These are phyloP conservation scores for Xylocampa areola DNA, from an alignment of 2,888 invertebrate species.

Conservation along the genomic window DNA sequence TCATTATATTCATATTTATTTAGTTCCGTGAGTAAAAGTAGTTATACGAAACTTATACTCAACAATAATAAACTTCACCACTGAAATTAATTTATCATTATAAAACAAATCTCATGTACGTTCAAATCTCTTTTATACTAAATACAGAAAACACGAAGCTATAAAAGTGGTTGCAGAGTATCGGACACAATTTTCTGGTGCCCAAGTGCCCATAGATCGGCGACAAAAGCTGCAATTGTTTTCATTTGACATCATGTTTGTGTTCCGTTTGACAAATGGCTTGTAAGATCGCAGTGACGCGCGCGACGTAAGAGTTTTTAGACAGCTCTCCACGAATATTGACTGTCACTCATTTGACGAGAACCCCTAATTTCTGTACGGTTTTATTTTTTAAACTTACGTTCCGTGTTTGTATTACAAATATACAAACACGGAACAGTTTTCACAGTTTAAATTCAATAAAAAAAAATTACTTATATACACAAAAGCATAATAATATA, in stretches of 20 bases:
- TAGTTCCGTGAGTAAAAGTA: too few relatives aligned
- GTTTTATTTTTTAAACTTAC: slow-evolving; percentile 6
- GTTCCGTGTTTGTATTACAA: slow-evolving; percentile 38
- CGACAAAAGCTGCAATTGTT: slow-evolving; percentile 75
- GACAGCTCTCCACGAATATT: slow-evolving; percentile 53
- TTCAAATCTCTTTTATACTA: slow-evolving; percentile 44
- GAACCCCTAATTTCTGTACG: slow-evolving; percentile 31
- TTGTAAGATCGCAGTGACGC: slow-evolving; percentile 66
- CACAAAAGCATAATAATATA: too few relatives aligned
- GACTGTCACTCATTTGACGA: slow-evolving; percentile 53
- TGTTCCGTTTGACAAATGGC: slow-evolving; percentile 72
- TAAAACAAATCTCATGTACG: slow-evolving; percentile 29
- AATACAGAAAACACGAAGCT: slow-evolving; percentile 42
- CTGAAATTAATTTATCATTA: neutral
- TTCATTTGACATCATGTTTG: slow-evolving; percentile 77
- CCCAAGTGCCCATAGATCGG: slow-evolving; percentile 57
- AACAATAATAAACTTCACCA: too few relatives aligned
- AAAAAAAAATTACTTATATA: too few relatives aligned
- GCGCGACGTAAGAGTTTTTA: slow-evolving; percentile 64
- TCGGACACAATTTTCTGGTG: slow-evolving; percentile 57
- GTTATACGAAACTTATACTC: too few relatives aligned
- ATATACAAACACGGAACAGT: too few relatives aligned
- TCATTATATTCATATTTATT: too few relatives aligned
- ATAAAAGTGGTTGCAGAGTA: slow-evolving; percentile 51
- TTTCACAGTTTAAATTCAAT: too few relatives aligned